Percentiles rank a stretch among this genome's conserved stretches.
Evolutionary conservation across 2,888 invertebrate genomes (phyloP).

Genomic region (Gisinianus flammeolus): DNA sequence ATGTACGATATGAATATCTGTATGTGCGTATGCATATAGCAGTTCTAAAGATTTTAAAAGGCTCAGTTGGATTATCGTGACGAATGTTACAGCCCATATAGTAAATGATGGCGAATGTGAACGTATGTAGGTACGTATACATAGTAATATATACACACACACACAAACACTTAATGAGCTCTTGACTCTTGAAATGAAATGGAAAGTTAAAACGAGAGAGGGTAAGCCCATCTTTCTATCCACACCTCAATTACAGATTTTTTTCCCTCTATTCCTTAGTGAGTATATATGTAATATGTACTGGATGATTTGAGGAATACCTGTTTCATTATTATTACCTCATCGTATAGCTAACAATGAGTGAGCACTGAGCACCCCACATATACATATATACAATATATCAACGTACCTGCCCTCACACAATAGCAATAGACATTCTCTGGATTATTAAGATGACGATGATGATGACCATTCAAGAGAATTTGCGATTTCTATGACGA

Average conservation of each 20-base stretch:
- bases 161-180: no score
- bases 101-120: no score
- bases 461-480: no score
- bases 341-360: neutral
- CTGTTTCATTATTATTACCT: neutral
- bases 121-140: no score
- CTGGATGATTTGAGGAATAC: neutral
- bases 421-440: no score
- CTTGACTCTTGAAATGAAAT: neutral
- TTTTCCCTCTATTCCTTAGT: neutral
- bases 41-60: neutral
- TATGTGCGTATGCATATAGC: neutral
- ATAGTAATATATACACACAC: no score
- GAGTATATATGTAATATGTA: neutral
- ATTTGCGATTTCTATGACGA: no score
- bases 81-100: neutral
- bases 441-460: no score
- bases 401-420: neutral
- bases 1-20: neutral
- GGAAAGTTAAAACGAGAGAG: conserved; percentile 17
- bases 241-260: conserved; percentile 23
- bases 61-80: neutral
- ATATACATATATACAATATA: neutral
- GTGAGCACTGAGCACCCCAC: no score
- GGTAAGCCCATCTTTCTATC: conserved; percentile 22